phyloP scores from a whole-genome alignment of 53 echinoderm and acorn worm species.

The Pentamera pediparva region DNA sequence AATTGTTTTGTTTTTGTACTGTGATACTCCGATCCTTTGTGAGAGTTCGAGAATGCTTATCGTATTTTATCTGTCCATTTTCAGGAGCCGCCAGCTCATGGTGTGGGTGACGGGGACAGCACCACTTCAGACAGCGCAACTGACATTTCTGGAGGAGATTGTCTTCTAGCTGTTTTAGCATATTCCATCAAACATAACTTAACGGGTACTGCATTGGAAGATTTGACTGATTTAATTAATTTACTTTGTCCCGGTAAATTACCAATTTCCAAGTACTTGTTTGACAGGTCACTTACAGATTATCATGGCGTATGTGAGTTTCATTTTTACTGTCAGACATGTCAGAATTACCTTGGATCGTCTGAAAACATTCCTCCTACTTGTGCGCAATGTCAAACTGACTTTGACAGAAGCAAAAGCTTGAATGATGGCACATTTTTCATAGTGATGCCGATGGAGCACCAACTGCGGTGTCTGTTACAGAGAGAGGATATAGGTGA shows the following conservation, averaged over 20 bases:
- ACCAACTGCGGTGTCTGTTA: no score
- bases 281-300: neutral
- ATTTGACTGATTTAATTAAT: constrained; percentile 20
- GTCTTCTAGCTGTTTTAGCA: constrained; percentile 21
- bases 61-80: no score
- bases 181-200: constrained; percentile 28
- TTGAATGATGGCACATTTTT: constrained; percentile 21
- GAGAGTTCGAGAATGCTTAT: no score
- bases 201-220: constrained; percentile 26
- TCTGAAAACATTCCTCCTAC: neutral
- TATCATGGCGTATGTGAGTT: constrained; percentile 18
- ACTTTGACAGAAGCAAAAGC: neutral
- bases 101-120: no score
- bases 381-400: constrained; percentile 4
- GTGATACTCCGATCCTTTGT: no score
- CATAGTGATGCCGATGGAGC: no score
- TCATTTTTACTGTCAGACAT: no score
- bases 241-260: constrained; percentile 27
- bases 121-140: no score
- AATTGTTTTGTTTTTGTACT: no score
- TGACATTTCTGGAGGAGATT: constrained; percentile 20
- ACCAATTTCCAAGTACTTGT: constrained; percentile 30
- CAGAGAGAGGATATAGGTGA: no score
- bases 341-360: constrained; percentile 5
- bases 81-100: no score